Evolutionary conservation across 2,888 invertebrate genomes (phyloP).

Genomic region (Micoletzkya japonica): DNA sequence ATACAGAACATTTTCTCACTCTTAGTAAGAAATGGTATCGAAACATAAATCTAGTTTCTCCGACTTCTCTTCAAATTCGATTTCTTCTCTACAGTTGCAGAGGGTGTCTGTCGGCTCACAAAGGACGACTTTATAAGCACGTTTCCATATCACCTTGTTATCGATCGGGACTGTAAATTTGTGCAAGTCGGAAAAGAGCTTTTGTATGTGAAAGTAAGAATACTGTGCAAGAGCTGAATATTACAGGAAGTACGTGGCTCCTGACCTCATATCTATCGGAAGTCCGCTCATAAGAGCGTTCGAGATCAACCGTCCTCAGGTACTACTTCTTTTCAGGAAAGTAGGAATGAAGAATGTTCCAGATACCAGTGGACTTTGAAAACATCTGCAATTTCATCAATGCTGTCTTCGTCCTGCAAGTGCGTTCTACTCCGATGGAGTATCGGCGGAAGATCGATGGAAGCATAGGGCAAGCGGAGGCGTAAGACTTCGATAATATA

Average conservation of each 20-base stretch:
- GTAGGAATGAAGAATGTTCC: background rate
- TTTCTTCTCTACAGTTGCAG: background rate
- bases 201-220: conserved; percentile 37
- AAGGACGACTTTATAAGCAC: conserved; percentile 39
- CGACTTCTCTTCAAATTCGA: background rate
- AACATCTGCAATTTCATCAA: conserved; percentile 56
- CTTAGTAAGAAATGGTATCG: no score
- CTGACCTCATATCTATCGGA: conserved; percentile 50
- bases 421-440: background rate
- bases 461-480: background rate
- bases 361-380: conserved; percentile 61
- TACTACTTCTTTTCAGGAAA: background rate
- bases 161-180: conserved; percentile 57
- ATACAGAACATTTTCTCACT: no score
- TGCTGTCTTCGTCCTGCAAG: conserved; percentile 51
- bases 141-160: conserved; percentile 57
- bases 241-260: conserved; percentile 51
- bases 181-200: conserved; percentile 57
- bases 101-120: background rate
- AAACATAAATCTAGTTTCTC: no score
- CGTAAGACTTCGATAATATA: background rate
- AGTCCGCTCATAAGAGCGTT: conserved; percentile 54
- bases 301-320: conserved; percentile 54
- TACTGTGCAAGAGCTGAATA: background rate
- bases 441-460: background rate